Conservation (phyloP, 1,140 invertebrate species). For the Drosophila burlai region DNA sequence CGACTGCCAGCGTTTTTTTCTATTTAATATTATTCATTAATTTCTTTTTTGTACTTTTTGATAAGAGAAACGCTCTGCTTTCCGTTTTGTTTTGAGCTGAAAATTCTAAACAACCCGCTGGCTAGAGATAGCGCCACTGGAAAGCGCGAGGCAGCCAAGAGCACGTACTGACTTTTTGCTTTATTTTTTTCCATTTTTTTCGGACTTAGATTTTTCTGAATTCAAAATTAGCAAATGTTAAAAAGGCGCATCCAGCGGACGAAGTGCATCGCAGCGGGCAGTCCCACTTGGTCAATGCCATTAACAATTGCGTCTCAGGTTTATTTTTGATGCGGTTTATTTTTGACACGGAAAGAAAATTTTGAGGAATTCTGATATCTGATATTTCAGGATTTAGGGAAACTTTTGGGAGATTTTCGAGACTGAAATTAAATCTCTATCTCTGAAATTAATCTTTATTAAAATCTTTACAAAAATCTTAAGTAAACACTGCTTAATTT, state of each 20-base stretch:
- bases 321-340: not conserved
- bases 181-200: not conserved
- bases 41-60: not conserved
- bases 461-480: too few relatives aligned
- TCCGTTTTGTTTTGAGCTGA: conserved; percentile 46
- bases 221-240: conserved; percentile 13
- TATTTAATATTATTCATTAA: not conserved
- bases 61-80: conserved; percentile 22
- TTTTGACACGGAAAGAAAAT: not conserved
- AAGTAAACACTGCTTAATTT: too few relatives aligned
- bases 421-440: too few relatives aligned
- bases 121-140: not conserved
- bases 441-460: too few relatives aligned
- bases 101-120: conserved; percentile 54
- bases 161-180: conserved; percentile 8
- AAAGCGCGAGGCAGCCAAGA: conserved; percentile 1
- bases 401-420: too few relatives aligned
- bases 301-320: conserved; percentile 50
- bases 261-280: conserved; percentile 9
- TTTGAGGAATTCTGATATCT: not conserved
- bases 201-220: conserved; percentile 4
- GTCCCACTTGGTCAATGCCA: conserved; percentile 39
- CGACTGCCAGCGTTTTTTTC: conserved; percentile 19
- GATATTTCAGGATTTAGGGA: not conserved
- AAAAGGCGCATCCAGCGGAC: conserved; percentile 14